phyloP scores from a whole-genome alignment of 2,113 vertebrate genomes.

The Poeciliopsis retropinna region DNA sequence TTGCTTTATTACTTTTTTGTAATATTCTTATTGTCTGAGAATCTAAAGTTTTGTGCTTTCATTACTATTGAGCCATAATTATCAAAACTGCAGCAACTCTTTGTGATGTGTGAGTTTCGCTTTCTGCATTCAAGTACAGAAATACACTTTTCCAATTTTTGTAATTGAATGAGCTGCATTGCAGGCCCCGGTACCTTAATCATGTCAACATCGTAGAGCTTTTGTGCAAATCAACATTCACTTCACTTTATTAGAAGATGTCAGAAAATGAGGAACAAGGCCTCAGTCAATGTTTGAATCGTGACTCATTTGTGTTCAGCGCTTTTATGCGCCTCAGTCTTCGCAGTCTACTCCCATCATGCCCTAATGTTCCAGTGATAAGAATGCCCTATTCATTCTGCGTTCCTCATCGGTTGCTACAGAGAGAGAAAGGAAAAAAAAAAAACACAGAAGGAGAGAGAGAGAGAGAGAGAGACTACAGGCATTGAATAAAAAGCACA shows the following conservation, averaged over 20 bases:
- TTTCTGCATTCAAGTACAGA: background rate
- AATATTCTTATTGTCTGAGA: background rate
- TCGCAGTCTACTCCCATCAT: conserved; percentile 60
- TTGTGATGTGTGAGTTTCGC: background rate
- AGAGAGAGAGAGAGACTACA: conserved; percentile 38
- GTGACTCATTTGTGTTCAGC: conserved; percentile 70
- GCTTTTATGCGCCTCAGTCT: conserved; percentile 61
- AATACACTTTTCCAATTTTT: background rate
- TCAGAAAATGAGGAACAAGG: conserved; percentile 60
- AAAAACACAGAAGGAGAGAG: background rate
- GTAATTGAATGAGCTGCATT: background rate
- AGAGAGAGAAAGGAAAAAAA: background rate
- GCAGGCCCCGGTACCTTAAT: conserved; percentile 40
- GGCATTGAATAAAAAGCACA: conserved; percentile 71
- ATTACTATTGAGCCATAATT: background rate
- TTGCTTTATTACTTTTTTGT: background rate
- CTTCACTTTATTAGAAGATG: conserved; percentile 51
- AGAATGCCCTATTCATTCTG: conserved; percentile 68
- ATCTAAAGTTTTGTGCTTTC: background rate
- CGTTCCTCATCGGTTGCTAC: conserved; percentile 54
- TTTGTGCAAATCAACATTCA: conserved; percentile 60
- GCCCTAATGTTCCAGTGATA: conserved; percentile 69
- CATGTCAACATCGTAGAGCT: conserved; percentile 37
- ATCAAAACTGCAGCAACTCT: background rate
- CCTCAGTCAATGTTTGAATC: conserved; percentile 60